Base-by-base conservation (phyloP, 1,140 invertebrate species). In the Cydia fagiglandana region DNA sequence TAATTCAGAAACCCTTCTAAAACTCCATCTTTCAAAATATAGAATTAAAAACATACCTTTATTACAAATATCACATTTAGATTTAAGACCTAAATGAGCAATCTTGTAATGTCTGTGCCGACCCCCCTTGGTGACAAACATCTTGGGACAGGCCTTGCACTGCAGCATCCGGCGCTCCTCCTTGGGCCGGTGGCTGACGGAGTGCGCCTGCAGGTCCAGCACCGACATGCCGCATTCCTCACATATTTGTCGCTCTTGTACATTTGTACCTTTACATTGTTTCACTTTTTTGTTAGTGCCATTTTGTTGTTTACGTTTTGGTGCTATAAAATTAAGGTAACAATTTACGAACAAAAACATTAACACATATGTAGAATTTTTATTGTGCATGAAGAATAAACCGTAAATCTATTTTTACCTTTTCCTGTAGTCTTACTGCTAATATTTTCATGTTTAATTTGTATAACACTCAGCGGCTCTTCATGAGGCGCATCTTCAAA, bases 221-320 rank as follows among this genome's bases (percentile, higher is more conserved):
- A 92, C 88, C 13, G 75, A 78, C 75, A 86, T 86, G 5, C 90
- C 90, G 80, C 90, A 92, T 45, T 88, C 86, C 15, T 88, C 88
- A 76, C 89, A 91, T 24, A 91, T 74, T 74, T 86, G 80, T 20
- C 73, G 38, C 4, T 74, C 64, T 76, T 78, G 80, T 74, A 24
- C 64, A 50, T 50, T 50, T 12, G n/a, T 15, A 45, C 73, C 76
- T 77, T 79, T 50, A 17, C n/a, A 13, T 30, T 64, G 13, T 73
- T 77, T 77, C 78, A 15, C 41, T 28, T 13, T 82, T 64, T 13
- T 15, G n/a, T 77, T 84, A 0, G 75, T 76, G 70, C 76, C 77
- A 75, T 41, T 75, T 53, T 80, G 47, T 50, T 17, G n/a, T 56
- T 56, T 56, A 56, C 15, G n/a, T 17, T 56, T 56, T 0, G 15